Evolutionary conservation across 2,797 vertebrate genomes (phyloP).

Genomic region (Poecile montanus): DNA sequence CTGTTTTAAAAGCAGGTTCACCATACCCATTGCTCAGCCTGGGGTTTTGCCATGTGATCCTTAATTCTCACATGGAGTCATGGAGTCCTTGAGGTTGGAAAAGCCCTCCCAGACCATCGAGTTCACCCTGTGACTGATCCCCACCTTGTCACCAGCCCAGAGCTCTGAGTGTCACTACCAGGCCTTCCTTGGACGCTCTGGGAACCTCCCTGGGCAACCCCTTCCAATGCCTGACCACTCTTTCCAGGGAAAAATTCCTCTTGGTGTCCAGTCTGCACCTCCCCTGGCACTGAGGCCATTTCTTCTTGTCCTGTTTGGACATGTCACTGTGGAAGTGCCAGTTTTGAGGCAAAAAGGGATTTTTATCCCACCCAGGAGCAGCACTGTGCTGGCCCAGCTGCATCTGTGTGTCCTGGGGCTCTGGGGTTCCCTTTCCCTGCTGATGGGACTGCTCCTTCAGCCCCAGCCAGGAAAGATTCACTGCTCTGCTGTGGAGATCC

Average conservation of each 20-base stretch:
- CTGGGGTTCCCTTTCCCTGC: neutral
- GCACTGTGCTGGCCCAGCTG: neutral
- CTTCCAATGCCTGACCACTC: neutral
- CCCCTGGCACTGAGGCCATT: neutral
- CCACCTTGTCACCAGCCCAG: neutral
- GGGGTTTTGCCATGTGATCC: neutral
- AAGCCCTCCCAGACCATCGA: neutral
- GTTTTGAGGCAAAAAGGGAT: neutral
- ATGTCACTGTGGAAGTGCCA: neutral
- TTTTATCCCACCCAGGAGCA: neutral
- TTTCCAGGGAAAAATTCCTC: neutral
- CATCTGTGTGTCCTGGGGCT: accelerated
- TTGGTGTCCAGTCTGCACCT: neutral
- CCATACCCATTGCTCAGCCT: neutral
- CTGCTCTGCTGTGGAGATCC: neutral
- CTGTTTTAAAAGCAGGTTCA: neutral
- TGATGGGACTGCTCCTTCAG: neutral
- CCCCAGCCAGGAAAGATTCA: neutral
- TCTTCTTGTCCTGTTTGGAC: neutral
- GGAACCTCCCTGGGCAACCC: neutral
- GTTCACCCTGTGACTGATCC: neutral
- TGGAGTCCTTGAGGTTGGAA: neutral
- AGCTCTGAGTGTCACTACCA: neutral
- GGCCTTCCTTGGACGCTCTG: neutral
- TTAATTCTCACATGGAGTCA: accelerated